Evolutionary conservation across 2,888 invertebrate genomes (phyloP), one percentile per base, ranked within the genome.

Genomic region (Catocala sponsa): DNA sequence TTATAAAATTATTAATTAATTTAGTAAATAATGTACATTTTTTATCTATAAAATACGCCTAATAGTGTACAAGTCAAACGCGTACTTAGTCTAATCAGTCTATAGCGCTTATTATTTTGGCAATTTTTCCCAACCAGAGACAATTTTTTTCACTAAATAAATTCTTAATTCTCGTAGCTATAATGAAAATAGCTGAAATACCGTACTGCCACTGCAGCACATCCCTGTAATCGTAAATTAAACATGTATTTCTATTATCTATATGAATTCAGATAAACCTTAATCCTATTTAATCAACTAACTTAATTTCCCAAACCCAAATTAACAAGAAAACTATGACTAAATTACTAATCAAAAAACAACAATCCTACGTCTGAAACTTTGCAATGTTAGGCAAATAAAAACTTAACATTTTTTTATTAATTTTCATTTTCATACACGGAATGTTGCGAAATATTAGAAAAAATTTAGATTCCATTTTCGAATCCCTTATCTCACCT

Each of bases 81-180:
- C 91, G 89, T 86, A 82, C 94, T 94, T 94, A 94, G 86, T 91
- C 94, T 94, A 94, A 91, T 94, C 94, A 94, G 94, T 94, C 94
- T 94, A 94, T 94, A 94, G 93, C 92, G 94, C 89, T 92, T 92
- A 92, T 94, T 91, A 93, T 91, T 93, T 94, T 92, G 91, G 90
- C 91, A 91, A 89, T 81, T 81, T 82, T 83, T 57, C 81, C 80
- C 80, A 77, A 83, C 77, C 79, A 80, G 79, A 85, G 81, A 83
- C 79, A 83, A 85, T 77, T 79, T 80, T 80, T 86, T 80, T 75
- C 76, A 71, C 84, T 86, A 84, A 90, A 88, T 88, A 91, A 90
- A 89, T 90, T 88, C 86, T 82, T 83, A 85, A 83, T 82, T 69
- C 68, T 67, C 79, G 44, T 57, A 65, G 83, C 85, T 86, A 82